Evolutionary conservation across 2,888 invertebrate species (phyloP).

Genomic region (Pomacea canaliculata): DNA sequence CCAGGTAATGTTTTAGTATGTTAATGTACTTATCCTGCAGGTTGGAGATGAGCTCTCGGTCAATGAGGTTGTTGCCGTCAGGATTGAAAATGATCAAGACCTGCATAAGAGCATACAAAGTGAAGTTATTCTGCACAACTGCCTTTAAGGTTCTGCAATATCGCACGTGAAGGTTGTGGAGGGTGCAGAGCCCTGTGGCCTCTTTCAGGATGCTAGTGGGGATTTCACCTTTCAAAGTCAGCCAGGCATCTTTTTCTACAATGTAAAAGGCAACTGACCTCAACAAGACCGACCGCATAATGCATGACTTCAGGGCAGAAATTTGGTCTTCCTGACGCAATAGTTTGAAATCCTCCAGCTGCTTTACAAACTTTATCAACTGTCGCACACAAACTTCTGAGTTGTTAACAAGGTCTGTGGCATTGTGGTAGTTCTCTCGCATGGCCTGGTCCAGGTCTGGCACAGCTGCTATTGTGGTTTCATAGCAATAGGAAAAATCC

Average conservation of each 20-base stretch:
- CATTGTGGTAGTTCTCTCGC: slow-evolving; percentile 43
- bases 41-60: slow-evolving; percentile 57
- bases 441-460: slow-evolving; percentile 33
- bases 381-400: slow-evolving; percentile 90
- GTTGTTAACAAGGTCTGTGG: slow-evolving; percentile 77
- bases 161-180: slow-evolving; percentile 65
- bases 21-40: slow-evolving; percentile 72
- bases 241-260: slow-evolving; percentile 89
- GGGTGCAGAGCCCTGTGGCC: slow-evolving; percentile 75
- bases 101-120: slow-evolving; percentile 82
- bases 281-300: slow-evolving; percentile 78
- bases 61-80: slow-evolving; percentile 78
- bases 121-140: slow-evolving; percentile 82
- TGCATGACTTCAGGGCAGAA: slow-evolving; percentile 82
- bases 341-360: slow-evolving; percentile 83
- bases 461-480: slow-evolving; percentile 50
- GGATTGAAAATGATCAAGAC: slow-evolving; percentile 93
- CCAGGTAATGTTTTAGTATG: slow-evolving; percentile 67
- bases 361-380: slow-evolving; percentile 76
- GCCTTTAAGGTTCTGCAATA: slow-evolving; percentile 64
- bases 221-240: slow-evolving; percentile 77
- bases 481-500: slow-evolving; percentile 48
- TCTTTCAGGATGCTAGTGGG: slow-evolving; percentile 91
- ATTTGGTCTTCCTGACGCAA: slow-evolving; percentile 96
- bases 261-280: slow-evolving; percentile 94